Percentiles rank a stretch among this genome's conserved stretches.
Conservation (phyloP, 1,140 invertebrate species). For the Akabosia matsudoensis region DNA sequence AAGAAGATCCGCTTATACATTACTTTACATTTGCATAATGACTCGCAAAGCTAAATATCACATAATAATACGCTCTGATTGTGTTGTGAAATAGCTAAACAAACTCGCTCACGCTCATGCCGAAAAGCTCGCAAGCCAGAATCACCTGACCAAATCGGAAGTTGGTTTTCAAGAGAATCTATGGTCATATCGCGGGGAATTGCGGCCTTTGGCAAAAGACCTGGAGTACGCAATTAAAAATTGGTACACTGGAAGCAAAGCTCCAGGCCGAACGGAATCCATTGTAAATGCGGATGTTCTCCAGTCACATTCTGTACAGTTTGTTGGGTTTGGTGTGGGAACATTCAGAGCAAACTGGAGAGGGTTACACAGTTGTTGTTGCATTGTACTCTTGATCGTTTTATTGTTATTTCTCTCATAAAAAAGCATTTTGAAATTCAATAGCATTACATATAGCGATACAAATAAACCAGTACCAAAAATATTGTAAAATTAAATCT, state of each 20-base stretch:
- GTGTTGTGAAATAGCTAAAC: slow-evolving; percentile 20
- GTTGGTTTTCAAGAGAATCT: slow-evolving; percentile 10
- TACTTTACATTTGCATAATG: background rate
- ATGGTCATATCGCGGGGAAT: slow-evolving; percentile 27
- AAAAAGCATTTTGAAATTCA: background rate
- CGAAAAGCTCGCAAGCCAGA: background rate
- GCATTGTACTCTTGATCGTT: slow-evolving; percentile 15
- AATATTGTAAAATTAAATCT: too few species aligned
- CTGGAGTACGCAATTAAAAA: slow-evolving; percentile 24
- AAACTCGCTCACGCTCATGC: slow-evolving; percentile 33
- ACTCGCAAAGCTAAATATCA: background rate
- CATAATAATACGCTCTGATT: background rate
- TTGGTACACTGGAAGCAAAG: slow-evolving; percentile 33
- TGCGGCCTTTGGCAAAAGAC: slow-evolving; percentile 26
- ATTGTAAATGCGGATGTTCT: background rate
- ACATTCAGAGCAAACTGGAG: slow-evolving; percentile 1
- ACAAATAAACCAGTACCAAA: too few species aligned
- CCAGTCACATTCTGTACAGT: background rate
- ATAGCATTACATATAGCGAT: too few species aligned
- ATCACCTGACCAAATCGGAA: background rate
- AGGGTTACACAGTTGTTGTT: slow-evolving; percentile 31
- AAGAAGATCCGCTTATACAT: background rate
- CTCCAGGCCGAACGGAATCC: slow-evolving; percentile 12
- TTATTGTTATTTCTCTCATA: background rate
- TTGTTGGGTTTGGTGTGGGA: slow-evolving; percentile 31